Evolutionary conservation across 2,113 vertebrate genomes (phyloP), one percentile per base, ranked within the genome.

Genomic region (Callospermophilus lateralis): DNA sequence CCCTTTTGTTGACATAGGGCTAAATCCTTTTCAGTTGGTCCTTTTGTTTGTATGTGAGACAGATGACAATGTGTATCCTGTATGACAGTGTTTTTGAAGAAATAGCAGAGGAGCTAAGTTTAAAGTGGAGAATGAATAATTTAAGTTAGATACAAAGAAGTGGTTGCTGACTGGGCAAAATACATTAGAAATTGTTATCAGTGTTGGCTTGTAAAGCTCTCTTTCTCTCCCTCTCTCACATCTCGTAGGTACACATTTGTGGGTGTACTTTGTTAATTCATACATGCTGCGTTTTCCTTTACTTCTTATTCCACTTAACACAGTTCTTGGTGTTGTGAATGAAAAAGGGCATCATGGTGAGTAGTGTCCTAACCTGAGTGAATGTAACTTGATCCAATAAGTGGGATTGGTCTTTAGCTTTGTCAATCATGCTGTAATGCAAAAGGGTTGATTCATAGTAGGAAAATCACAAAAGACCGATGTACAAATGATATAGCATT

Each of bases 41-140:
- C 8, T 87, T 97, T 89, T 77, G 26, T 76, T 84, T 34, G 16
- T 78, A 72, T 81, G 65, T 77, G 84, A 90, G 67, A 89, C 39
- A 89, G 89, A 96, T 96, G 78, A 93, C 58, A 95, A 37, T 67
- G 78, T 32, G 19, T 84, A 89, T 94, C 65, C 61, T 70, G 30
- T 89, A 79, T 95, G 63, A 95, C 42, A 79, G 32, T 24, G 24
- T 22, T 89, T 88, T 97, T 76, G 39, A 32, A 94, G 39, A 97
- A 90, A 32, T 48, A 77, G 19, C 34, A 68, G 39, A 94, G 4
- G 26, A 95, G 90, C 84, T 84, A 80, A 39, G 1, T 74, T 95
- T 94, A 72, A 90, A 73, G 37, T 90, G 65, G 34, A 80, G 30
- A n/a, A 77, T 72, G 53, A 90, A 79, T 51, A 77, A 95, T 90